phyloP scores from a whole-genome alignment of 1,140 invertebrate genomes.

The Papilio aristodemus region DNA sequence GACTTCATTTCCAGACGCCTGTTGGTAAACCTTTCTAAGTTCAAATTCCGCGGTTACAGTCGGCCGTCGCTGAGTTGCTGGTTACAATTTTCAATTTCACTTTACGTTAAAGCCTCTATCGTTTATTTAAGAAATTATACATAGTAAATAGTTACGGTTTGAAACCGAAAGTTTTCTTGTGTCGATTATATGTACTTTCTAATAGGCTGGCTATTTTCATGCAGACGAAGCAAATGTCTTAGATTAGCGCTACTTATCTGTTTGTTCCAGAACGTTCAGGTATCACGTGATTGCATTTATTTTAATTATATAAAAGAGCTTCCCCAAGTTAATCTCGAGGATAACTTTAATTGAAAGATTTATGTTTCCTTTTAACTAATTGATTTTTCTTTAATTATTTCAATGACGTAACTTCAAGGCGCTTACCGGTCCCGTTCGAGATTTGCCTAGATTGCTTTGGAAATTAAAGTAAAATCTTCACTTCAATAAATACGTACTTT shows the following conservation, averaged over 20 bases:
- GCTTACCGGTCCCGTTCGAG: not conserved
- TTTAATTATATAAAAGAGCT: not conserved
- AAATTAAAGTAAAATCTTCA: not conserved
- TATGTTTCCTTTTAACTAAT: constrained; percentile 19
- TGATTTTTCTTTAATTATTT: constrained; percentile 7
- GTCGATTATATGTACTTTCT: no score
- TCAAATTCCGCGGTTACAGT: not conserved
- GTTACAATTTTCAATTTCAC: constrained; percentile 1
- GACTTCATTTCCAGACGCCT: not conserved
- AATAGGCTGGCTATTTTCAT: no score
- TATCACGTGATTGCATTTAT: no score
- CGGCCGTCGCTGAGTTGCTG: not conserved
- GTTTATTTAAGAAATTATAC: not conserved
- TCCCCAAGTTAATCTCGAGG: constrained; percentile 8
- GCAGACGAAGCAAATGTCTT: no score
- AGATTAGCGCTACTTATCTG: no score
- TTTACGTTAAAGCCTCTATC: not conserved
- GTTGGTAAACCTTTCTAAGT: constrained; percentile 4
- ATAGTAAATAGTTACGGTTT: not conserved
- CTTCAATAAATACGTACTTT: not conserved
- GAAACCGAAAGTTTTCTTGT: no score
- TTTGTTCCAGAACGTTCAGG: no score
- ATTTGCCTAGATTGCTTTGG: not conserved
- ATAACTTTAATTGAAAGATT: constrained; percentile 22
- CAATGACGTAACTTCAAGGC: not conserved